Evolutionary conservation across 2,888 invertebrate species (phyloP).

Genomic region (Drosophila nr. perissopoda): DNA sequence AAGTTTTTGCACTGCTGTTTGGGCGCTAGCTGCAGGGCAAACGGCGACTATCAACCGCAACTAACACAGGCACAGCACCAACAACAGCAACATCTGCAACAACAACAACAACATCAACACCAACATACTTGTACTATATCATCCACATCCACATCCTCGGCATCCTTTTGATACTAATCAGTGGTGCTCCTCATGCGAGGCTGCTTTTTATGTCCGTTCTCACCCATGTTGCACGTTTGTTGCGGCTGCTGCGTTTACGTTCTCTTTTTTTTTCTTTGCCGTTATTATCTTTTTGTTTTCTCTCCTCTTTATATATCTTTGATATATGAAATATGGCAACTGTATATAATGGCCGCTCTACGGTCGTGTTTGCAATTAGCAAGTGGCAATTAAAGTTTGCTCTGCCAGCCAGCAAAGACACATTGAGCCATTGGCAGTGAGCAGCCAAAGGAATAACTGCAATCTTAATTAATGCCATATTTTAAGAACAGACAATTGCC

Average conservation of each 20-base stretch:
- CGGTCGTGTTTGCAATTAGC: slow-evolving; percentile 73
- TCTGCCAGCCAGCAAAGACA: slow-evolving; percentile 39
- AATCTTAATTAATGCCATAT: slow-evolving; percentile 54
- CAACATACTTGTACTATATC: slow-evolving; percentile 29
- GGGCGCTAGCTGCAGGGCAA: slow-evolving; percentile 65
- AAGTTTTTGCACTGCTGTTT: slow-evolving; percentile 77
- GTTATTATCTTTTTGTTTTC: slow-evolving; percentile 3
- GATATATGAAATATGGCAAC: slow-evolving; percentile 77
- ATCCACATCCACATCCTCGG: slow-evolving; percentile 42
- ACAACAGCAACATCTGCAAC: not conserved
- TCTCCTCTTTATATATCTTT: slow-evolving; percentile 45
- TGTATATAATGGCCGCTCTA: slow-evolving; percentile 63
- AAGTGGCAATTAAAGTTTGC: slow-evolving; percentile 75
- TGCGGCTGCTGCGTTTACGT: slow-evolving; percentile 49
- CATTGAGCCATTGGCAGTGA: slow-evolving; percentile 59
- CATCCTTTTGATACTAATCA: slow-evolving; percentile 73
- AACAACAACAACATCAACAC: not conserved
- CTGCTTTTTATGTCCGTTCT: slow-evolving; percentile 58
- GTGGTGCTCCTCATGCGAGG: slow-evolving; percentile 62
- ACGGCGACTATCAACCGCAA: slow-evolving; percentile 60
- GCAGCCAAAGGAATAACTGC: slow-evolving; percentile 39
- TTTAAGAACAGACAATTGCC: slow-evolving; percentile 42
- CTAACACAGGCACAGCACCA: slow-evolving; percentile 33
- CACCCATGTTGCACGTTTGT: slow-evolving; percentile 55
- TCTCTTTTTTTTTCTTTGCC: slow-evolving; percentile 18